These are phyloP conservation scores for Scytalopus superciliaris DNA, from an alignment of 2,113 vertebrate species.

Conservation along the genomic window DNA sequence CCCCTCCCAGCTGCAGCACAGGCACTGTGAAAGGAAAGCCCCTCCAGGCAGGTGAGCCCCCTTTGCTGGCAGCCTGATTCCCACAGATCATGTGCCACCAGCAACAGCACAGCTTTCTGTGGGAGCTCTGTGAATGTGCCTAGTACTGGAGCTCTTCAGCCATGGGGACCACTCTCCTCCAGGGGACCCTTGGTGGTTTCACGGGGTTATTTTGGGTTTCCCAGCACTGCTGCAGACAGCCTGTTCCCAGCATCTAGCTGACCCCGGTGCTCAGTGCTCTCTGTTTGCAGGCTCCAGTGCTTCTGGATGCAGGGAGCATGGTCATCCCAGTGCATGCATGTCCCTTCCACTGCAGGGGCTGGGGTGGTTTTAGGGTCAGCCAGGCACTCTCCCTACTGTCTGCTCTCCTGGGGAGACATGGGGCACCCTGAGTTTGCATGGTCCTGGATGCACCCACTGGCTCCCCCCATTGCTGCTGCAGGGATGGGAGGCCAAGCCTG, in stretches of 20 bases:
- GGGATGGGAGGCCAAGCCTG: neutral
- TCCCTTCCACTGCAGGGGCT: neutral
- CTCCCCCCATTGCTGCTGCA: rapidly evolving
- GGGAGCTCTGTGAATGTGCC: neutral
- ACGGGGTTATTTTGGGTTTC: neutral
- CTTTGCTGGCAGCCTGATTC: neutral
- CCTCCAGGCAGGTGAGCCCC: neutral
- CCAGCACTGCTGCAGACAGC: neutral
- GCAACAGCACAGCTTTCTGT: neutral
- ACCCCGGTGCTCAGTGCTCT: neutral
- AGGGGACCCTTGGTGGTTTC: neutral
- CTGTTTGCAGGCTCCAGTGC: neutral
- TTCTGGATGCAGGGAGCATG: neutral
- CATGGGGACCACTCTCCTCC: neutral
- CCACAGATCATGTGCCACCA: neutral
- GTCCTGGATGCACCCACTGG: neutral
- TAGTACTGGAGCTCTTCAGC: neutral
- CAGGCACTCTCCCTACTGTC: too few relatives aligned
- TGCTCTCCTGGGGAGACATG: neutral
- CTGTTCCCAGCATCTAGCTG: neutral
- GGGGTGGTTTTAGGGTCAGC: neutral
- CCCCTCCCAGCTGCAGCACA: neutral
- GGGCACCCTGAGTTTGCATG: rapidly evolving
- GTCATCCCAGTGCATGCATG: neutral
- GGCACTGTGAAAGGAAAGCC: neutral